Base-by-base conservation (phyloP, 2,113 vertebrate genomes). In the Leucopsar rothschildi region DNA sequence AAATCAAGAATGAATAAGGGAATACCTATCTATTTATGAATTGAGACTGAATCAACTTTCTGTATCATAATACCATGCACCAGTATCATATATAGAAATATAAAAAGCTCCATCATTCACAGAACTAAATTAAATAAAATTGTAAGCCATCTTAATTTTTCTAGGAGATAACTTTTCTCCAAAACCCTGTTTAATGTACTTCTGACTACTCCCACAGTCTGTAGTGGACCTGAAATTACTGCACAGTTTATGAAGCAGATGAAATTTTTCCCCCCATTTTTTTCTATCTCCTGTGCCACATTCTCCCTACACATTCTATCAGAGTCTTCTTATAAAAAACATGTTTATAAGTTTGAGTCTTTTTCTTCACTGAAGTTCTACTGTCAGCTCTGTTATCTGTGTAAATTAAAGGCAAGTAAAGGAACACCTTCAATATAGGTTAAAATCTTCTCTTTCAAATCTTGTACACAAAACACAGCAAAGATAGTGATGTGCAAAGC, bases 81-180 rank as follows among this genome's bases (percentile, higher is more conserved):
- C 45, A 53, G 8, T 37, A 80, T 56, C 35, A 90, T 12, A n/a
- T 8, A 23, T 0, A 81, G n/a, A 60, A 84, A 92, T 9, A 11
- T 4, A 55, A 70, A 78, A 60, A 52, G 20, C 13, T 76, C 29
- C 4, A 3, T 59, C 4, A 4, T 68, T 77, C 70, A 65, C 65
- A 69, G 37, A 85, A 93, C 55, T 29, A 53, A 60, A 92, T 80
- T 18, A 91, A 92, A 40, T 14, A 72, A 82, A 91, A 72, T 50
- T 77, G 22, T 84, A 44, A 60, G n/a, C 59, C 66, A 70, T 29
- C 45, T 61, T 86, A 29, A 33, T 86, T 84, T 86, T 86, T 61
- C 60, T 47, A 77, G 28, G 12, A 42, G 52, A 9, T 56, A 94
- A 96, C 29, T 88, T 93, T 60, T 93, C 82, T 83, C 75, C 50